Evolutionary conservation across 1,140 invertebrate genomes (phyloP).

Genomic region (silkworm (Bombyx mori)): DNA sequence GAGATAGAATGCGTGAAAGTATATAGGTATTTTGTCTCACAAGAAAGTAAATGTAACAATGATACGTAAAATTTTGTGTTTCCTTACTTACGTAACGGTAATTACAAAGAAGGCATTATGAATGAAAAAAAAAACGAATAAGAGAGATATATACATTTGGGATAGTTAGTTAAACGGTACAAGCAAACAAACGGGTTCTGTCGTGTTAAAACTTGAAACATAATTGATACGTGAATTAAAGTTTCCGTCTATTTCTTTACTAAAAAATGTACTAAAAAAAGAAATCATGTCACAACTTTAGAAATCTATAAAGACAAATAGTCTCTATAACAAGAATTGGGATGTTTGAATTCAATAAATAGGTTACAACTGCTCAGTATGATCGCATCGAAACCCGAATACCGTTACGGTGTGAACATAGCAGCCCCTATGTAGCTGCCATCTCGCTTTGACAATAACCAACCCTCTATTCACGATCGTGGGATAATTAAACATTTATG

Average conservation of each 20-base stretch:
- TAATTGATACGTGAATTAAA: too few relatives aligned
- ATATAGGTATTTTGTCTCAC: slow-evolving; percentile 16
- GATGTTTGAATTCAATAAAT: too few relatives aligned
- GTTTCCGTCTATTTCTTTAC: too few relatives aligned
- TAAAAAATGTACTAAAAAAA: too few relatives aligned
- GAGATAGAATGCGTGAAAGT: slow-evolving; percentile 20
- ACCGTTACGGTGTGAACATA: slow-evolving; percentile 42
- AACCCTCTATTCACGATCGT: slow-evolving; percentile 49
- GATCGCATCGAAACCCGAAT: slow-evolving; percentile 52
- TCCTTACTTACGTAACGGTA: not conserved
- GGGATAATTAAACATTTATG: slow-evolving; percentile 69
- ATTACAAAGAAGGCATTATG: not conserved
- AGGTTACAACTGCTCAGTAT: not conserved
- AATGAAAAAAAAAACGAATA: too few relatives aligned
- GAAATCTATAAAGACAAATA: too few relatives aligned
- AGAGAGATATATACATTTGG: too few relatives aligned
- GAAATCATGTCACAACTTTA: too few relatives aligned
- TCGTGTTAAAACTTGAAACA: not conserved
- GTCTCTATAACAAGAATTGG: too few relatives aligned
- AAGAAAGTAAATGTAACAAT: slow-evolving; percentile 21
- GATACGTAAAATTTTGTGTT: not conserved
- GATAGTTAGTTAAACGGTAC: too few relatives aligned
- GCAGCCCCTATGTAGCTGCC: slow-evolving; percentile 47
- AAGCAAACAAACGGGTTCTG: not conserved
- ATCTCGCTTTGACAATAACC: slow-evolving; percentile 38